Conservation (phyloP, 2,888 invertebrate species). For the Gonocerus acuteangulatus region DNA sequence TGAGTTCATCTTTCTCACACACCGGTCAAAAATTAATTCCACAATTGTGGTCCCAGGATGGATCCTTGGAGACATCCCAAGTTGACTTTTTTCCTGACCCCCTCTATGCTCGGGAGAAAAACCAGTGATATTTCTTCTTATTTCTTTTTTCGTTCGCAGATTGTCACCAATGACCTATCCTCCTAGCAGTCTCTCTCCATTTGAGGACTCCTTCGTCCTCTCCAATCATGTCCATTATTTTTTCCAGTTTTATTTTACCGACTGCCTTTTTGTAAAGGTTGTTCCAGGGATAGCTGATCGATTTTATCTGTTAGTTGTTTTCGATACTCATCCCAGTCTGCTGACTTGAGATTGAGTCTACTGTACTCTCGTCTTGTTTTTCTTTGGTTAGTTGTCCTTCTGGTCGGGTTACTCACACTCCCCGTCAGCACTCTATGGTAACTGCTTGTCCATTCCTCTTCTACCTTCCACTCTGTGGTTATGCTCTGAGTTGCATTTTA, state of each 20-base stretch:
- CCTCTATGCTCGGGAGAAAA: background rate
- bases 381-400: too few species aligned
- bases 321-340: background rate
- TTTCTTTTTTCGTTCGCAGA: background rate
- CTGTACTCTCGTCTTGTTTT: too few species aligned
- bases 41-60: constrained; percentile 7
- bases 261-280: background rate
- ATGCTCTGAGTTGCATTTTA: background rate
- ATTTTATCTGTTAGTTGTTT: background rate
- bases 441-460: background rate
- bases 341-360: background rate
- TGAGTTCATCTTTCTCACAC: background rate
- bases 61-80: constrained; percentile 1
- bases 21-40: constrained; percentile 1
- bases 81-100: background rate
- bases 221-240: background rate
- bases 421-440: background rate
- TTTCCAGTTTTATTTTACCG: background rate
- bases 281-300: background rate
- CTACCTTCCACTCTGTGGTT: background rate
- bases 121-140: background rate
- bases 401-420: background rate
- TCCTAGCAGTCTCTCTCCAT: background rate
- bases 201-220: background rate
- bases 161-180: background rate